Evolutionary conservation across 2,888 invertebrate genomes (phyloP), one percentile per base, ranked within the genome.

Genomic region (Fragum fragum): DNA sequence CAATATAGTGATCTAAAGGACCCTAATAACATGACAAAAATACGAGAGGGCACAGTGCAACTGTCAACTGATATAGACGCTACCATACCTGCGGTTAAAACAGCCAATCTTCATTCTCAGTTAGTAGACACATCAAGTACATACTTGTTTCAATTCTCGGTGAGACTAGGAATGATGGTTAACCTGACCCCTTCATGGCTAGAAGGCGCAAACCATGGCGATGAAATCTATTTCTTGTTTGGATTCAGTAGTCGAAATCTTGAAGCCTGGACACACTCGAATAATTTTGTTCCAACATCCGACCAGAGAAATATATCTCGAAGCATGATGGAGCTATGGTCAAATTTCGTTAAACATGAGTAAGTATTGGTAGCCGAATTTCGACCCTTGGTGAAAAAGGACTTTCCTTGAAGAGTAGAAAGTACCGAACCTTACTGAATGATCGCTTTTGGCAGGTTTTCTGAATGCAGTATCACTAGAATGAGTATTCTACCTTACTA

Each of bases 71-170:
- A 84, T 47, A 66, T 84, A 0, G 84, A 84, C 53, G 70, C 75
- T 5, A 63, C 80, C 9, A 61, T 78, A 14, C 84, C 84, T 16
- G 73, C 73, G 59, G 16, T 78, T 21, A 78, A 81, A 79, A 81
- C 81, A 7, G 78, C 73, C 6, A 73, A 72, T 23, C 52, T 84
- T 21, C 84, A 84, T 52, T 66, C 73, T 5, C 42, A 9, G 6
- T 23, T 74, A 11, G 69, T 36, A 11, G 32, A 14, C 6, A 1
- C 29, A 7, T 42, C 55, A 9, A 70, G 23, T 1, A 84, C 84
- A 14, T 84, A 76, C 69, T 57, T 84, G n/a, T 84, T 76, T 39
- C 75, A 84, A 28, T 84, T 84, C 59, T 78, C 84, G 3, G 76
- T 73, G 3, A 69, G 55, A 23, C n/a, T 79, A 5, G 69, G 47